Evolutionary conservation across 2,797 vertebrate species (phyloP).

Genomic region (Coregonus sp.): DNA sequence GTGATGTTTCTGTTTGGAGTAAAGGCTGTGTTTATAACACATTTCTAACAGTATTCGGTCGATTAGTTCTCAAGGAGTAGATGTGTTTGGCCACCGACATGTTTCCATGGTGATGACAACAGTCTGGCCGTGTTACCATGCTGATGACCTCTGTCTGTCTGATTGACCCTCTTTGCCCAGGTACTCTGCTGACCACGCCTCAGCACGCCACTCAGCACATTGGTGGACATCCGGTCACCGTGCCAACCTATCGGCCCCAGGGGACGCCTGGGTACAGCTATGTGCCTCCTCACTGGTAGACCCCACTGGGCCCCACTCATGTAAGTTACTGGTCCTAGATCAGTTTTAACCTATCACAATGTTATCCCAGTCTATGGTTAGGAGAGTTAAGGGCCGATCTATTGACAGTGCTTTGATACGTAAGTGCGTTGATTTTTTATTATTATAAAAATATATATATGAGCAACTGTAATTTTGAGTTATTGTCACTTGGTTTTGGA

Average conservation of each 20-base stretch:
- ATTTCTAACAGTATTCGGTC: not conserved
- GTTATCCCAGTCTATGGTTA: not conserved
- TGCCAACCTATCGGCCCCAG: conserved; percentile 98
- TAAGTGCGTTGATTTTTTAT: too few species aligned
- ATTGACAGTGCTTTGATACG: too few species aligned
- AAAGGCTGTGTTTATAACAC: not conserved
- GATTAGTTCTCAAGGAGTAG: not conserved
- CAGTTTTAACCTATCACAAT: not conserved
- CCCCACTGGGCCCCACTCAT: conserved; percentile 44
- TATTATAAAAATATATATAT: too few species aligned
- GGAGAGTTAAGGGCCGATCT: not conserved
- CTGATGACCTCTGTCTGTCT: not conserved
- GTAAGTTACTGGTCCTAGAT: not conserved
- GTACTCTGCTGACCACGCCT: conserved; percentile 95
- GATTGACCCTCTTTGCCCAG: conserved; percentile 57
- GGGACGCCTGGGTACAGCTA: conserved; percentile 99
- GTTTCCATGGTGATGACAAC: not conserved
- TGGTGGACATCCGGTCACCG: conserved; percentile 93
- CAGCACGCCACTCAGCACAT: conserved; percentile 85
- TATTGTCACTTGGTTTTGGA: not conserved
- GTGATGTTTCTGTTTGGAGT: not conserved
- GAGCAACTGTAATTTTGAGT: not conserved
- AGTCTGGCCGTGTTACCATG: not conserved
- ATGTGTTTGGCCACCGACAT: not conserved
- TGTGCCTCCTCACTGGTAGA: conserved; percentile 99